Evolutionary conservation across 92 coral and sea anemone species (phyloP), one percentile per base, ranked within the genome.

Genomic region (Phenganax stokvisi): DNA sequence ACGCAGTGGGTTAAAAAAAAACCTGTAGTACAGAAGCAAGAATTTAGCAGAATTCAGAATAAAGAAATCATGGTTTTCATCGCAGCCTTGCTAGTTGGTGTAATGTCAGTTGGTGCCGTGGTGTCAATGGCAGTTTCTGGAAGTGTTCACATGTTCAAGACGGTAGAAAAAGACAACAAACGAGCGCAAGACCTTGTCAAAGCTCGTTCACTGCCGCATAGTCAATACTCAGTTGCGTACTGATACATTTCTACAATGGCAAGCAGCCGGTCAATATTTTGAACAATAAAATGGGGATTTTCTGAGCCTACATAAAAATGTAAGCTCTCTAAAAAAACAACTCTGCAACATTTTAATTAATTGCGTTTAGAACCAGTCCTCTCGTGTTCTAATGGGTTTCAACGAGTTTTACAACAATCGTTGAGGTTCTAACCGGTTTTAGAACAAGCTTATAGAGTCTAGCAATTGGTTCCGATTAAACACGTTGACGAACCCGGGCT

Each of bases 51-150:
- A 20, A 68, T 0, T 30, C 13, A 68, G 73, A 68, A 37, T 17
- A 30, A 11, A 66, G 7, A 68, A 12, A 30, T 29, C 12, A 68
- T 68, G 73, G 73, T 68, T 28, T 68, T 68, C 13, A 68, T 68
- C 47, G 73, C 73, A 30, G 73, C 73, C 16, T 37, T 68, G 54
- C 73, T 68, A 12, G 73, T 68, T 29, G 73, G 73, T 68, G 73
- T 68, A 0, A 37, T 68, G 73, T 68, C 73, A 30, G 73, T 68
- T 30, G 73, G 73, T 30, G 73, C 73, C 11, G 73, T 68, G 0
- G 73, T 68, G 53, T 68, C 73, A 30, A 68, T 68, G 73, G 73
- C 73, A 68, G 73, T 68, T 68, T 68, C 73, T 30, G 54, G 73
- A 30, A 68, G 73, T 68, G 53, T 68, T 6, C 73, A 68, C 13